phyloP scores from a whole-genome alignment of 2,888 invertebrate genomes.

The Hydraecia micacea region DNA sequence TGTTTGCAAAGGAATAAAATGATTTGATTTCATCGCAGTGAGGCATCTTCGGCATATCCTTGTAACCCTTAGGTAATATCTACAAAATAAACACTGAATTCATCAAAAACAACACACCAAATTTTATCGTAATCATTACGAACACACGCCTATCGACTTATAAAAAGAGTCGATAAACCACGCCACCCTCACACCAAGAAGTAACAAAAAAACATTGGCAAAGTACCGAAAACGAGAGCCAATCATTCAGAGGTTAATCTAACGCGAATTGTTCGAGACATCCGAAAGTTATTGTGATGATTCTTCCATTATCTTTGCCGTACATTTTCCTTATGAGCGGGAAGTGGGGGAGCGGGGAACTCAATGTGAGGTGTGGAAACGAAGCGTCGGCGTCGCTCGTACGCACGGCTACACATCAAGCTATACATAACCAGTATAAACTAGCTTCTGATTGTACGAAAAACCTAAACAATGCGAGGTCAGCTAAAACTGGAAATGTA shows the following conservation, averaged over 20 bases:
- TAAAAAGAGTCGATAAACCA: not conserved
- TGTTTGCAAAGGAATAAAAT: too few species aligned
- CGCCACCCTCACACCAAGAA: not conserved
- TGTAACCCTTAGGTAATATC: not conserved
- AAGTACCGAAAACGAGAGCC: conserved; percentile 25
- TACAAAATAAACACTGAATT: not conserved
- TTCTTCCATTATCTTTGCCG: conserved; percentile 68
- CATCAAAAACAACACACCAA: not conserved
- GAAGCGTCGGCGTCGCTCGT: too few species aligned
- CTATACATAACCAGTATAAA: too few species aligned
- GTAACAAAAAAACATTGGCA: conserved; percentile 35
- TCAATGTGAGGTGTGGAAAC: conserved; percentile 21
- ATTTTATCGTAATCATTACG: conserved; percentile 4
- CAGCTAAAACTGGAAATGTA: too few species aligned
- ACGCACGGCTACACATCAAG: too few species aligned
- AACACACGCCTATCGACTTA: not conserved
- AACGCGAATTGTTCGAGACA: conserved; percentile 46
- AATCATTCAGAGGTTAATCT: conserved; percentile 53
- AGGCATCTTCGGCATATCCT: too few species aligned
- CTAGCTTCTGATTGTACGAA: too few species aligned
- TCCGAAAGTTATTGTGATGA: conserved; percentile 66
- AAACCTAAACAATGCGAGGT: too few species aligned
- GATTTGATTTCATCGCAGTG: too few species aligned
- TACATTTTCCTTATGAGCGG: conserved; percentile 67
- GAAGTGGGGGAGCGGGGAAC: conserved; percentile 4